These are phyloP conservation scores for Thunnus maccoyii DNA, from an alignment of 2,113 vertebrate genomes.

Conservation along the genomic window DNA sequence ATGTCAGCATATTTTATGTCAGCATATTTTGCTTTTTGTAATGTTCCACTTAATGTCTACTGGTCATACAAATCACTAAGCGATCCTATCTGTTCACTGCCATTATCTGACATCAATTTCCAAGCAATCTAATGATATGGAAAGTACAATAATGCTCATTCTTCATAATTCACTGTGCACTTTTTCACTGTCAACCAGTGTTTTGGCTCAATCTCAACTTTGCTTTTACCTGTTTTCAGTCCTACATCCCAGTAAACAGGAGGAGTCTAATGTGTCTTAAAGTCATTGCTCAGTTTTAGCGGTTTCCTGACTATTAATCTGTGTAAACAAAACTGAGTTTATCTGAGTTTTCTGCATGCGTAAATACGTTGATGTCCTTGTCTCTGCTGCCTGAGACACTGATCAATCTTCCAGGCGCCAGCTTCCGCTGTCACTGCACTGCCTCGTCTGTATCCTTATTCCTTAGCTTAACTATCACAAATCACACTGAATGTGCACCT, in stretches of 20 bases:
- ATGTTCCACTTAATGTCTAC: background rate
- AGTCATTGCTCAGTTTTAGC: background rate
- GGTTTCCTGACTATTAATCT: slow-evolving; percentile 1
- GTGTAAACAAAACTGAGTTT: slow-evolving; percentile 6
- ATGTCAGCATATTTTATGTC: background rate
- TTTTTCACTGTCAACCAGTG: background rate
- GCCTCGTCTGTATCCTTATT: slow-evolving; percentile 45
- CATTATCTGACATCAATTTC: background rate
- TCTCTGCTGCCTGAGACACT: slow-evolving; percentile 47
- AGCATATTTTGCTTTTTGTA: background rate
- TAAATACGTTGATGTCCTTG: slow-evolving; percentile 52
- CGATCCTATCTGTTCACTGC: background rate
- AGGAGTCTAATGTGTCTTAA: slow-evolving; percentile 7
- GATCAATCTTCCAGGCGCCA: slow-evolving; percentile 78
- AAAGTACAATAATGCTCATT: background rate
- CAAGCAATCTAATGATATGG: background rate
- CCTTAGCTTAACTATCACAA: slow-evolving; percentile 52
- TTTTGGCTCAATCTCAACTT: background rate
- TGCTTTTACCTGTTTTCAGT: background rate
- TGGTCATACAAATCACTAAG: background rate
- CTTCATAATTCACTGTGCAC: background rate
- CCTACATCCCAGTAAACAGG: too few species aligned
- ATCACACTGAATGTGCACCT: slow-evolving; percentile 50
- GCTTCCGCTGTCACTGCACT: slow-evolving; percentile 30
- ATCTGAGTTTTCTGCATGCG: slow-evolving; percentile 5